Base-by-base conservation (phyloP, 2,888 invertebrate genomes). In the Cheilosia soror region DNA sequence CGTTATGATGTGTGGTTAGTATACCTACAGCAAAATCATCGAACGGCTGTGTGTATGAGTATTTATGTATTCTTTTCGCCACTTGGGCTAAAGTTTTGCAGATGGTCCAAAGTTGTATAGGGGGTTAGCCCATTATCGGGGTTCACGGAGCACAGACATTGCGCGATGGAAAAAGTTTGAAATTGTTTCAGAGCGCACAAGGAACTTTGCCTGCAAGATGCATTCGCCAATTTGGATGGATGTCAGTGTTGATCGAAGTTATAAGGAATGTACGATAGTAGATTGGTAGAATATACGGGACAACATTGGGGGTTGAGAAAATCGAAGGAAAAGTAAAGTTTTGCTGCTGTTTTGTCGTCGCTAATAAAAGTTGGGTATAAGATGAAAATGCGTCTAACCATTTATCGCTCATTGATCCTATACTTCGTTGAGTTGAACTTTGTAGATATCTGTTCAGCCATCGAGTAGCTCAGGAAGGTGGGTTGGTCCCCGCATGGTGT, bases 1-100 rank as follows among this genome's bases (percentile, higher is more conserved):
- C 49, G 47, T 29, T 82, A 72, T 72, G 77, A 65, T 71, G 65
- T 71, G 77, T 55, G 71, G 57, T 25, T 49, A 11, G 49, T 25
- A 9, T 20, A 33, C 63, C 47, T 47, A 55, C 47, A 65, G 65
- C 58, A 44, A 58, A 76, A 63, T 76, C 65, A 63, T 76, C 65
- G 44, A 72, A 72, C 44, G 15, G 20, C 20, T 13, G 49, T 27
- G 29, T 29, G 25, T 7, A n/a, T 15, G 53, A 55, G 29, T 31
- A 13, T 42, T 44, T 55, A 15, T 40, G 15, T 47, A 9, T 69
- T 57, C 40, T 29, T n/a, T 11, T 44, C n/a, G 40, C 40, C 42
- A 66, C 40, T 66, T 53, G 13, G 65, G 65, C 37, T 3, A 51
- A 65, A 65, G 33, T 65, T 66, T 40, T 42, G 51, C 66, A 66